phyloP scores from a whole-genome alignment of 2,888 invertebrate species.

The Lacanobia wlatinum region DNA sequence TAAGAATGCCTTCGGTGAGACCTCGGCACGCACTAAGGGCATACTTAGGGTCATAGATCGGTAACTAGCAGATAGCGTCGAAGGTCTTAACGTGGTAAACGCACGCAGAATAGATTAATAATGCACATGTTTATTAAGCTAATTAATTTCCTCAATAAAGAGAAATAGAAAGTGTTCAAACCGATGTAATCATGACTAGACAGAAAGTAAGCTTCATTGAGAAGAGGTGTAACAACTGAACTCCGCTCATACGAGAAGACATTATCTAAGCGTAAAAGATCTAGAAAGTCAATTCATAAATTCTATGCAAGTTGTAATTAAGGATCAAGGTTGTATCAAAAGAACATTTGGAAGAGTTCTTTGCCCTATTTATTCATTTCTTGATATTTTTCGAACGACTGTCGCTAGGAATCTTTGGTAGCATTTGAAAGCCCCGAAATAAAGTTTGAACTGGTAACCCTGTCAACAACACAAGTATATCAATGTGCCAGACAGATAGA shows the following conservation, averaged over 20 bases:
- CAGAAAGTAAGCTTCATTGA: conserved; percentile 59
- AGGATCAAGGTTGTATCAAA: conserved; percentile 27
- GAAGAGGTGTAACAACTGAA: conserved; percentile 60
- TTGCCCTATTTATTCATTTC: conserved; percentile 6
- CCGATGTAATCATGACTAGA: conserved; percentile 65
- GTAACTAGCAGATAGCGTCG: conserved; percentile 74
- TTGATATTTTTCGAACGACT: not conserved
- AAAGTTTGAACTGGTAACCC: conserved; percentile 66
- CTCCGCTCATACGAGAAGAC: conserved; percentile 50
- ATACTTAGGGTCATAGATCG: conserved; percentile 82
- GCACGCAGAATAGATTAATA: conserved; percentile 79
- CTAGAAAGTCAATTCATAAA: conserved; percentile 59
- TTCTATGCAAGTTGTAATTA: conserved; percentile 40
- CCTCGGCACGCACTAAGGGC: conserved; percentile 88
- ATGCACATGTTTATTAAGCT: conserved; percentile 68
- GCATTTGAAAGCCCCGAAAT: conserved; percentile 37
- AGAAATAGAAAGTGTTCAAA: conserved; percentile 67
- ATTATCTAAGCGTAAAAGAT: conserved; percentile 58
- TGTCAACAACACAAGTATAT: conserved; percentile 62
- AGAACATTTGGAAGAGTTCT: conserved; percentile 19
- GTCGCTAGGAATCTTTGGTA: not conserved
- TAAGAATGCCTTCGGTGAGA: conserved; percentile 72
- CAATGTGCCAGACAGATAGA: conserved; percentile 70
- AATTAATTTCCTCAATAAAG: conserved; percentile 68
- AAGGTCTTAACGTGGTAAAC: conserved; percentile 80